These are phyloP conservation scores for Bhutanitis thaidina DNA, from an alignment of 2,888 invertebrate species.

Conservation along the genomic window DNA sequence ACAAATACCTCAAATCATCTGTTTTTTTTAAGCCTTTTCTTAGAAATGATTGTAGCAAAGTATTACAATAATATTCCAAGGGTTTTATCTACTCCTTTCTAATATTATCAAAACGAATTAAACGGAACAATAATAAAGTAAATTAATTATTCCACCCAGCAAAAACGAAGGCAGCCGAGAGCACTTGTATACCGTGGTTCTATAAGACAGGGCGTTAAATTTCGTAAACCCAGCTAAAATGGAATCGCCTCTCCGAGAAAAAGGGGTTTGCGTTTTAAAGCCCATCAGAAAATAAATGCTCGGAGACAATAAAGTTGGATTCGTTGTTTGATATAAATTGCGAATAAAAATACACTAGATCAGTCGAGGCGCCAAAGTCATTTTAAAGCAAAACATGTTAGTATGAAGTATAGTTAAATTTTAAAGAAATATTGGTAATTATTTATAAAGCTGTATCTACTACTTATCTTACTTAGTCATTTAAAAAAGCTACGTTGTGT, in stretches of 20 bases:
- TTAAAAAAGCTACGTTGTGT: no score
- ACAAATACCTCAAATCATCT: no score
- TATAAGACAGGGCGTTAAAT: conserved; percentile 68
- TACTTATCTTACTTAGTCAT: no score
- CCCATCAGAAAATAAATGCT: conserved; percentile 77
- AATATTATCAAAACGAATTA: conserved; percentile 61
- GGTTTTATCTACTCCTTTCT: conserved; percentile 41
- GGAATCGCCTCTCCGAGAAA: conserved; percentile 72
- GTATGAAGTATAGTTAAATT: no score
- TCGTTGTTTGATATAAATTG: conserved; percentile 74
- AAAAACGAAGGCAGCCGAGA: conserved; percentile 30
- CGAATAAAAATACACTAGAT: conserved; percentile 65
- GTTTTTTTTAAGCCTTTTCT: no score
- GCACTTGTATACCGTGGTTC: conserved; percentile 52
- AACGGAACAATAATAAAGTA: conserved; percentile 67
- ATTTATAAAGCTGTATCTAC: no score
- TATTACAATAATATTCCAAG: conserved; percentile 16
- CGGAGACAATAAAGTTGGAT: conserved; percentile 78
- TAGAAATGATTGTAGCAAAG: no score
- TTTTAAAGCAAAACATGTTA: no score
- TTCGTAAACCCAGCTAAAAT: conserved; percentile 78
- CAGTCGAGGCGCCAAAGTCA: background rate
- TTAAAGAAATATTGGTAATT: no score
- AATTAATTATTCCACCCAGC: conserved; percentile 72
- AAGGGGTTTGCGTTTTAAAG: conserved; percentile 77